Evolutionary conservation across 2,888 invertebrate species (phyloP).

Genomic region (Drosophila robusta): DNA sequence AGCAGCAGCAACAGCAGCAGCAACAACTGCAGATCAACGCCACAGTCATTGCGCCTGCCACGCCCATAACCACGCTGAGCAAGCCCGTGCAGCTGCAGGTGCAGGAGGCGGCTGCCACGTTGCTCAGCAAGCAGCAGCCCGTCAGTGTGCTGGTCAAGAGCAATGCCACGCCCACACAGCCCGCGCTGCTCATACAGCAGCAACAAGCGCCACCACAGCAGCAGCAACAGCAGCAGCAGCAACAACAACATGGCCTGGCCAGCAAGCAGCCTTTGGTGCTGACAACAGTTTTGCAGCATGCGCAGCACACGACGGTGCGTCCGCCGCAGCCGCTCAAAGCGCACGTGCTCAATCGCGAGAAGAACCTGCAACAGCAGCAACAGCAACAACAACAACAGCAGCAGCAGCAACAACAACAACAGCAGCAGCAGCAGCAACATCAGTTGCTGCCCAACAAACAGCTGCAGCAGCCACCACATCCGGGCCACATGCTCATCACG

Average conservation of each 20-base stretch:
- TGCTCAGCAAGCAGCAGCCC: slow-evolving; percentile 69
- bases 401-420: slow-evolving; percentile 66
- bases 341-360: slow-evolving; percentile 87
- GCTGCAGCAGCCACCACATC: slow-evolving; percentile 46
- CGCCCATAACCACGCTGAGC: slow-evolving; percentile 68
- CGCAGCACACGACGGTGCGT: slow-evolving; percentile 82
- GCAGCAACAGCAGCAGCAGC: slow-evolving; percentile 45
- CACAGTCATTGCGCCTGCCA: slow-evolving; percentile 64
- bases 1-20: slow-evolving; percentile 47
- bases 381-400: slow-evolving; percentile 44
- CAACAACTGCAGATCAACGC: slow-evolving; percentile 53
- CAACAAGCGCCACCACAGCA: slow-evolving; percentile 35
- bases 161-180: slow-evolving; percentile 45
- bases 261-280: slow-evolving; percentile 80
- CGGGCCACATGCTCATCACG: slow-evolving; percentile 74
- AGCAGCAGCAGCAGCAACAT: slow-evolving; percentile 65
- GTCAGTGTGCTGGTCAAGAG: slow-evolving; percentile 83
- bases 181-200: slow-evolving; percentile 57
- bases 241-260: slow-evolving; percentile 41
- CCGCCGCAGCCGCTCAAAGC: slow-evolving; percentile 88
- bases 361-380: slow-evolving; percentile 75
- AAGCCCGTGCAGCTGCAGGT: slow-evolving; percentile 74
- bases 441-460: slow-evolving; percentile 71
- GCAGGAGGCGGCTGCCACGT: slow-evolving; percentile 47
- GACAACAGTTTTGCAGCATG: slow-evolving; percentile 83